Evolutionary conservation across 2,113 vertebrate genomes (phyloP).

Genomic region (Tyrannus savana): DNA sequence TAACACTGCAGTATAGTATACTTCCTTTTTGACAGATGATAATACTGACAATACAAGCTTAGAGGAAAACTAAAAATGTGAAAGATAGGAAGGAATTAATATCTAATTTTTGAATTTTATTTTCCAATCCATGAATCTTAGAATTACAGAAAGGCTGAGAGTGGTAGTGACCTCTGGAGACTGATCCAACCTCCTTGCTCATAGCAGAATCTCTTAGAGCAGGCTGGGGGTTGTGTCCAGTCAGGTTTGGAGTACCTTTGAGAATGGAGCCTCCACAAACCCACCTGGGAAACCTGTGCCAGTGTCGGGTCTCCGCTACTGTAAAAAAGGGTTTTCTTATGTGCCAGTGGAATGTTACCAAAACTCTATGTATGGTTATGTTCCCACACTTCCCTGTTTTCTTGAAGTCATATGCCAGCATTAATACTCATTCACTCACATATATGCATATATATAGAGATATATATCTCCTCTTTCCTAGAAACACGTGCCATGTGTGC

Average conservation of each 20-base stretch:
- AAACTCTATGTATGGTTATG: background rate
- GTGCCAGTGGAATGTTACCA: background rate
- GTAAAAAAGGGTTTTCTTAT: background rate
- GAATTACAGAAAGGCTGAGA: background rate
- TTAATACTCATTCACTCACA: background rate
- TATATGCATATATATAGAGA: fast-evolving
- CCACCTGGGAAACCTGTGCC: background rate
- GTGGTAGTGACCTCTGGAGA: background rate
- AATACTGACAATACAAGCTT: background rate
- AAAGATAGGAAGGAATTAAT: background rate
- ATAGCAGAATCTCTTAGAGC: background rate
- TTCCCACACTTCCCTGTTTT: background rate
- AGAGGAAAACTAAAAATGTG: background rate
- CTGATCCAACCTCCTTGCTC: background rate
- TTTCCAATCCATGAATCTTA: background rate
- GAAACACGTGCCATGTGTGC: fast-evolving
- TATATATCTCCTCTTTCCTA: background rate
- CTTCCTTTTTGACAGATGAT: background rate
- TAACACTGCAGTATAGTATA: background rate
- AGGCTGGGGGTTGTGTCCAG: fast-evolving
- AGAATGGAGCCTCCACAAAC: background rate
- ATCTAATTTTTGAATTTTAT: background rate
- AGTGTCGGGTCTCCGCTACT: background rate
- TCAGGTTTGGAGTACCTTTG: background rate
- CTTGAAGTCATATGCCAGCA: background rate